phyloP scores from a whole-genome alignment of 2,888 invertebrate species.

The Crematogaster levior region DNA sequence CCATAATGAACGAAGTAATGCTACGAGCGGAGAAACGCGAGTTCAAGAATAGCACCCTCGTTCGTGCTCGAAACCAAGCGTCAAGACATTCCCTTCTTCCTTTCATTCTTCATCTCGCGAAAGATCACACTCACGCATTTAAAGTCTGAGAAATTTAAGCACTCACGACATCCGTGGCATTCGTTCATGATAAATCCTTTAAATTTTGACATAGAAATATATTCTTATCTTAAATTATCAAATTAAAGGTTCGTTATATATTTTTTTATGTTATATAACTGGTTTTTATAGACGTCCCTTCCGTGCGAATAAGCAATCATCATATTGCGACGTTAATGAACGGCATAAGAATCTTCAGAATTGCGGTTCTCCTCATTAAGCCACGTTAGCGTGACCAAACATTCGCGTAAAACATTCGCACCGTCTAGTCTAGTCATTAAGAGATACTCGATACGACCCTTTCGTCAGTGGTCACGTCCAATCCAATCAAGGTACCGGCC shows the following conservation, averaged over 20 bases:
- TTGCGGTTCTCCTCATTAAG: constrained; percentile 6
- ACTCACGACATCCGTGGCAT: not conserved
- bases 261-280: not conserved
- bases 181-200: not conserved
- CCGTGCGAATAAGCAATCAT: not conserved
- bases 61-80: constrained; percentile 5
- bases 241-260: not conserved
- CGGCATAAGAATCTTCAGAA: not conserved
- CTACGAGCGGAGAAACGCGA: constrained; percentile 56
- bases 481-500: constrained; percentile 37
- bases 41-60: constrained; percentile 41
- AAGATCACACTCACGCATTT: not conserved
- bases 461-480: constrained; percentile 15
- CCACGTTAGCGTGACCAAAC: constrained; percentile 30
- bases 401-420: constrained; percentile 20
- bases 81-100: not conserved
- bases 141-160: not conserved
- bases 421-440: constrained; percentile 35
- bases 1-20: constrained; percentile 68
- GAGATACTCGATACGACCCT: constrained; percentile 36
- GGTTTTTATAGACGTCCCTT: not conserved
- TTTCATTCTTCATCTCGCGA: not conserved
- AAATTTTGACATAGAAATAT: not conserved
- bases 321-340: not conserved
- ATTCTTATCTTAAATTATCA: not conserved